Base-by-base conservation (phyloP, 2,113 vertebrate genomes). In the Lanius collurio region DNA sequence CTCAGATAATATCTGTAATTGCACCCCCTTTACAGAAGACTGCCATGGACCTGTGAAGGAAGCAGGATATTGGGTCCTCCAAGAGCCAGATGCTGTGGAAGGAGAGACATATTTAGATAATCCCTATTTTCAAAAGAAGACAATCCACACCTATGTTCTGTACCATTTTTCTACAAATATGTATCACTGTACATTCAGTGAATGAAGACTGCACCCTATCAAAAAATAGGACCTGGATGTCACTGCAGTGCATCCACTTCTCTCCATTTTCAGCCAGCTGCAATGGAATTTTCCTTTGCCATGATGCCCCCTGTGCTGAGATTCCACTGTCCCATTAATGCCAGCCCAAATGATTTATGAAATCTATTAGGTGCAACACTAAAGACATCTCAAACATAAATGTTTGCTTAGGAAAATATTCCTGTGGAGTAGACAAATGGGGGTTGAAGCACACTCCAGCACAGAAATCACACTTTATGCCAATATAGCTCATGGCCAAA, bases 331-430 rank as follows among this genome's bases (percentile, higher is more conserved):
- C 69, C 73, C 69, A 76, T 89, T 95, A 94, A 89, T n/a, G 53
- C 80, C 86, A 69, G 53, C 46, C 46, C 62, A 86, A 81, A 71
- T 89, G 52, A 96, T 92, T 96, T 90, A 90, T 93, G 60, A 86
- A 87, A 89, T 90, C 90, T 93, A 71, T 88, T 82, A 93, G 80
- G 31, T 78, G 65, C 69, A 75, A 83, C 57, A 81, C 57, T 92
- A 46, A 90, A 95, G 83, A 91, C 49, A 82, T 68, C 73, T 93
- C 56, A 83, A 96, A 95, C 47, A 83, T 70, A 71, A 84, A 83
- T 77, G 71, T 90, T 95, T 92, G 35, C 73, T 86, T 92, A 80
- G 64, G 77, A 86, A 92, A 95, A 71, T 71, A 81, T 78, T 81
- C 64, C 39, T 56, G 26, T 39, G 59, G 71, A 88, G 53, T 33